Conservation (phyloP, 30 jellyfish, hydroid and myxozoan species). For the Catostylus mosaicus region DNA sequence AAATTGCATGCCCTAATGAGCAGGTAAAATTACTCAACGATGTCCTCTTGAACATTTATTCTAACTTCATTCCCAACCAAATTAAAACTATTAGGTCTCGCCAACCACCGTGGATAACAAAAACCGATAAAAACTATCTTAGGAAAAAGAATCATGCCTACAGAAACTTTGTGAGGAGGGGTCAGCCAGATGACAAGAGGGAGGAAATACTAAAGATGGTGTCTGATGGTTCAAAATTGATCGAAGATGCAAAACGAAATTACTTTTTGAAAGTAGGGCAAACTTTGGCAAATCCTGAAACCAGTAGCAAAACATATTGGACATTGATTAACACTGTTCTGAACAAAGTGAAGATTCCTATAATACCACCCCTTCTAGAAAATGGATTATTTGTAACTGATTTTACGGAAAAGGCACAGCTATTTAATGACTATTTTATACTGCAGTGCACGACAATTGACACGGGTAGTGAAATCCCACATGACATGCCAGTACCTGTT, state of each 20-base stretch:
- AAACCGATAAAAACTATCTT: conserved; percentile 41
- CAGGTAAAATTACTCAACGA: conserved; percentile 61
- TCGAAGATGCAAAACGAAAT: conserved; percentile 63
- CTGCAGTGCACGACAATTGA: conserved; percentile 72
- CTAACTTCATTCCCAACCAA: conserved; percentile 42
- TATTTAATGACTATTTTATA: conserved; percentile 59
- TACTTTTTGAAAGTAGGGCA: conserved; percentile 66
- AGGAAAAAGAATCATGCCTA: conserved; percentile 58
- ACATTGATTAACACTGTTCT: conserved; percentile 60
- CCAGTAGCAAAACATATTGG: conserved; percentile 77
- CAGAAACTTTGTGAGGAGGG: conserved; percentile 45
- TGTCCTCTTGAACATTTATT: conserved; percentile 27
- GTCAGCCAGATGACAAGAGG: conserved; percentile 57
- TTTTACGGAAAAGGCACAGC: conserved; percentile 67
- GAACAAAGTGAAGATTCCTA: conserved; percentile 67
- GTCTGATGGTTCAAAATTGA: conserved; percentile 50
- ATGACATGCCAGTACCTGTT: conserved; percentile 26
- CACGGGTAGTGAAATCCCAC: conserved; percentile 71
- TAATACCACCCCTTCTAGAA: conserved; percentile 67
- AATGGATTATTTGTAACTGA: conserved; percentile 71
- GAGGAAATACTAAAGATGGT: conserved; percentile 56
- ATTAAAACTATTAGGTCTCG: conserved; percentile 43
- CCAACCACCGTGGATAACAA: conserved; percentile 62
- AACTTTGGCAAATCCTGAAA: conserved; percentile 57
- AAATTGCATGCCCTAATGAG: conserved; percentile 47